Evolutionary conservation across 1,140 invertebrate species (phyloP).

Genomic region (Drosophila burlai): DNA sequence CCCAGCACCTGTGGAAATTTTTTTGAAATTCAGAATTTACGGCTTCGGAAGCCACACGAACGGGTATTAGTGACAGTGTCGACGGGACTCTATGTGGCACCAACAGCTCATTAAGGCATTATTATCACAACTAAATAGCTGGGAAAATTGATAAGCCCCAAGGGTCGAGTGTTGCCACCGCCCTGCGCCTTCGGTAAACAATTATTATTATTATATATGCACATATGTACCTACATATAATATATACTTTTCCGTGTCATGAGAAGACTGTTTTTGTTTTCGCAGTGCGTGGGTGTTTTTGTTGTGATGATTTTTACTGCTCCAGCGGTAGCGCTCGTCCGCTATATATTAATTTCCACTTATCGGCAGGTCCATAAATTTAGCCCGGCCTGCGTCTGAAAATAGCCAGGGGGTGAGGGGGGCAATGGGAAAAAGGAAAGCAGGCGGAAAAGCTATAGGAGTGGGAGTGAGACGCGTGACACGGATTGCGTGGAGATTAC

Average conservation of each 20-base stretch:
- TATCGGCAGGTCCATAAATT: conserved; percentile 53
- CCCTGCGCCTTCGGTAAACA: conserved; percentile 48
- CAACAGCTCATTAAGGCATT: conserved; percentile 65
- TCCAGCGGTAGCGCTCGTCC: conserved; percentile 25
- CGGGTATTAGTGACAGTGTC: conserved; percentile 51
- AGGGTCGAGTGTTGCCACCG: conserved; percentile 39
- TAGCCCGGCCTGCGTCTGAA: conserved; percentile 49
- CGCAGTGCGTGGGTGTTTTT: conserved; percentile 44
- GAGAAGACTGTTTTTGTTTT: conserved; percentile 74
- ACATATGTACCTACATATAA: background rate
- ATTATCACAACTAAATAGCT: conserved; percentile 65
- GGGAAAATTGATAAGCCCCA: conserved; percentile 73
- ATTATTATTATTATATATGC: conserved; percentile 27
- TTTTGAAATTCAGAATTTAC: conserved; percentile 63
- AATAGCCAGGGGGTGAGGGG: conserved; percentile 35
- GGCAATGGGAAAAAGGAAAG: conserved; percentile 17
- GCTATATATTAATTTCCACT: conserved; percentile 55
- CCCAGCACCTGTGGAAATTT: conserved; percentile 68
- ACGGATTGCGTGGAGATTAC: conserved; percentile 43
- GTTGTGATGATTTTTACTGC: conserved; percentile 64
- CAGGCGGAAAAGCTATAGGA: conserved; percentile 15
- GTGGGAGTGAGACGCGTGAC: conserved; percentile 43
- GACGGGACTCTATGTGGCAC: conserved; percentile 24
- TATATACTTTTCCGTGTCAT: conserved; percentile 33
- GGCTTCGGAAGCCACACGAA: conserved; percentile 22